These are phyloP conservation scores for Dysidea cf. avara DNA, from an alignment of 37 sponge, comb jelly and placozoan genomes.

Conservation along the genomic window DNA sequence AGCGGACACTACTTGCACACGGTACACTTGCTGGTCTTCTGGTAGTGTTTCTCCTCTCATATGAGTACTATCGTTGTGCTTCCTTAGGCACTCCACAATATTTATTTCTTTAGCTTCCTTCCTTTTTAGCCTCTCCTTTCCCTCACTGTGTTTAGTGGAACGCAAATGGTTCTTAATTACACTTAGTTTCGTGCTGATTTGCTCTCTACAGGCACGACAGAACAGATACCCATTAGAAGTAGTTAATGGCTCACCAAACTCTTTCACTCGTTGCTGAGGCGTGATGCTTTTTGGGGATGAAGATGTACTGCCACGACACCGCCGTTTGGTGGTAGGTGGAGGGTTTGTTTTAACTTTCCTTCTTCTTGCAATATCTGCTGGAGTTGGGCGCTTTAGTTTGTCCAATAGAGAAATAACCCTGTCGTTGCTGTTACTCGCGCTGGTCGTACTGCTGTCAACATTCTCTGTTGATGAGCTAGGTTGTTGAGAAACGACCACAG, in stretches of 20 bases:
- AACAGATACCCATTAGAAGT: constrained; percentile 9
- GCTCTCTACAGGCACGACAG: constrained; percentile 6
- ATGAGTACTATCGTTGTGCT: constrained; percentile 25
- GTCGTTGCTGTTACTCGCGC: too few species aligned
- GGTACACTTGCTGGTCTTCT: constrained; percentile 40
- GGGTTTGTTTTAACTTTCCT: constrained; percentile 10
- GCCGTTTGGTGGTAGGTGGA: constrained; percentile 14
- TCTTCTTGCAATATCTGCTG: constrained; percentile 11
- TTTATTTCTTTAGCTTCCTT: constrained; percentile 6
- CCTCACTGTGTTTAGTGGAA: not conserved
- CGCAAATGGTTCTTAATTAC: not conserved
- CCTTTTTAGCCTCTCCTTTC: not conserved
- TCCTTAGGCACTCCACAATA: constrained; percentile 14
- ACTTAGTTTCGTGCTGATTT: not conserved
- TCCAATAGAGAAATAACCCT: not conserved
- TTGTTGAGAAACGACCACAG: too few species aligned
- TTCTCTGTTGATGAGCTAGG: too few species aligned
- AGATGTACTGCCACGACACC: not conserved
- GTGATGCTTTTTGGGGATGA: constrained; percentile 18
- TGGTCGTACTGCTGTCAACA: too few species aligned
- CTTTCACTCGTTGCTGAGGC: constrained; percentile 7
- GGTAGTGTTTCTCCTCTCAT: constrained; percentile 40
- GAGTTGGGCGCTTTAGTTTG: not conserved
- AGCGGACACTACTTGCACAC: constrained; percentile 37
- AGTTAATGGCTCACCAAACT: constrained; percentile 19